Conservation (phyloP, 1,140 invertebrate genomes). For the Venturia canescens region DNA sequence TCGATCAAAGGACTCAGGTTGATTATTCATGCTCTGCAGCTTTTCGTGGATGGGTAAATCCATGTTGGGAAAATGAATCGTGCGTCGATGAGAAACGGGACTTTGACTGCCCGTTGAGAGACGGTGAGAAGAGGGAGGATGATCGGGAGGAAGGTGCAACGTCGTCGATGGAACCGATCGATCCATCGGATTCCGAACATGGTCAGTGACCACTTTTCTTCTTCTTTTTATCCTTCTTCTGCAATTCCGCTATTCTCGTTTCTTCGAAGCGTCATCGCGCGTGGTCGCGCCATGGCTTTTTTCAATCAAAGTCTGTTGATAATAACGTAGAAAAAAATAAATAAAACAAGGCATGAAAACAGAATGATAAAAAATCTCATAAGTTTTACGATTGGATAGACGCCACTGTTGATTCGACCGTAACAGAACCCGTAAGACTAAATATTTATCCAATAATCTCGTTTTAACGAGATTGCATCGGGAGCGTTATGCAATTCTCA, state of each 20-base stretch:
- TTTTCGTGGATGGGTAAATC: too few relatives aligned
- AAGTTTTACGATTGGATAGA: slow-evolving; percentile 57
- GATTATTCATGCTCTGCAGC: too few relatives aligned
- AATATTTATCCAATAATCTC: slow-evolving; percentile 61
- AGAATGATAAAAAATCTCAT: too few relatives aligned
- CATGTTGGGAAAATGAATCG: too few relatives aligned
- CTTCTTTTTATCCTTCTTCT: slow-evolving; percentile 38
- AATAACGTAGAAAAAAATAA: too few relatives aligned
- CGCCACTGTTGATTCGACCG: slow-evolving; percentile 60
- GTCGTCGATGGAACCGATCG: slow-evolving; percentile 16
- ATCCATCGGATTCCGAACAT: slow-evolving; percentile 33
- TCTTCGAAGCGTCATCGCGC: too few relatives aligned
- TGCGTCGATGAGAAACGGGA: slow-evolving; percentile 30
- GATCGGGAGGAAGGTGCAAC: neutral
- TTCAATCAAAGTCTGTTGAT: too few relatives aligned
- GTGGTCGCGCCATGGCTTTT: too few relatives aligned
- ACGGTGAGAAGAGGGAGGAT: slow-evolving; percentile 42
- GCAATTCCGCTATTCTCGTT: slow-evolving; percentile 50
- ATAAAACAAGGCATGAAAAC: too few relatives aligned
- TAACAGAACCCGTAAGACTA: slow-evolving; percentile 59
- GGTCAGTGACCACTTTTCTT: slow-evolving; percentile 51
- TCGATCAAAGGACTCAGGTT: too few relatives aligned
- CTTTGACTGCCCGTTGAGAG: slow-evolving; percentile 40
- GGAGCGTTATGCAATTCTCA: slow-evolving; percentile 26
- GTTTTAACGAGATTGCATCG: slow-evolving; percentile 4